These are phyloP conservation scores for Lemur catta DNA, from an alignment of 2,797 vertebrate species.

Conservation along the genomic window DNA sequence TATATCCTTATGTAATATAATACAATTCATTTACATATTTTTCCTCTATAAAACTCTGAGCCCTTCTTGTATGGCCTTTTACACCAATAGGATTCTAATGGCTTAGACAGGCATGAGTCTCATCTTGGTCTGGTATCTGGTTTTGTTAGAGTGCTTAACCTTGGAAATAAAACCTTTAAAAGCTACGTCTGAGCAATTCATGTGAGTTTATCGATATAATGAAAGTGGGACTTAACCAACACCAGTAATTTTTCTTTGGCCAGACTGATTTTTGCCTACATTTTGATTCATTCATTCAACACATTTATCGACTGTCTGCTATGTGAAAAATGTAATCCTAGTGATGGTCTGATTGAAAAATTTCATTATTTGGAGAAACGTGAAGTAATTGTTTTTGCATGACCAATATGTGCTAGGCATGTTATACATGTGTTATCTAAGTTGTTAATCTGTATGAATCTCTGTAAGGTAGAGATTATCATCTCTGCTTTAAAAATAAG, in stretches of 20 bases:
- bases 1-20: not conserved
- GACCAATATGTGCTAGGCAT: not conserved
- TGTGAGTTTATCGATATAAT: not conserved
- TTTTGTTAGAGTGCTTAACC: not conserved
- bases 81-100: not conserved
- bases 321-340: not conserved
- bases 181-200: not conserved
- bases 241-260: not conserved
- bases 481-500: constrained; percentile 22
- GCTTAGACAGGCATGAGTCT: not conserved
- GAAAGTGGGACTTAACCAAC: not conserved
- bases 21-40: not conserved
- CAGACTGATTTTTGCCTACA: not conserved
- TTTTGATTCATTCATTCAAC: not conserved
- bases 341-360: not conserved
- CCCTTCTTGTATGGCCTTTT: not conserved
- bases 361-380: not conserved
- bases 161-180: not conserved
- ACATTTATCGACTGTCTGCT: not conserved
- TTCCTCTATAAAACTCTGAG: not conserved
- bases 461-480: not conserved
- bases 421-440: not conserved
- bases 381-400: not conserved
- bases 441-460: not conserved
- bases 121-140: not conserved